Percentiles rank a stretch among this genome's conserved stretches.
Conservation (phyloP, 2,113 vertebrate species). For the Agapornis roseicollis region DNA sequence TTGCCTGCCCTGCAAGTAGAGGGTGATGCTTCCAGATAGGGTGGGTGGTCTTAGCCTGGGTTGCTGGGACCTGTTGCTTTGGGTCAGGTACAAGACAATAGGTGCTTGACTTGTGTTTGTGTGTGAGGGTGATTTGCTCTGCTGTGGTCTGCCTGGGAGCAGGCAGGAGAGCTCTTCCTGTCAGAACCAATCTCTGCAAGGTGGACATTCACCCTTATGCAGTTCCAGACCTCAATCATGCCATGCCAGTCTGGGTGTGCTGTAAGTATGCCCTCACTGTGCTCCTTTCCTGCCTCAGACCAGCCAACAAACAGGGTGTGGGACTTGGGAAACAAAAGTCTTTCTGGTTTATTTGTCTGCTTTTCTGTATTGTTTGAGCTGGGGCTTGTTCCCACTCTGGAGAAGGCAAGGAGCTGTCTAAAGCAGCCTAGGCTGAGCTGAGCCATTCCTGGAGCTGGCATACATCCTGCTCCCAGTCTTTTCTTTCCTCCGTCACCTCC, state of each 20-base stretch:
- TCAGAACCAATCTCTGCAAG: neutral
- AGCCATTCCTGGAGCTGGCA: neutral
- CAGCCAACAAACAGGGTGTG: neutral
- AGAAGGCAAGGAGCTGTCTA: neutral
- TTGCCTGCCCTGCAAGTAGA: neutral
- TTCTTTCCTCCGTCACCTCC: neutral
- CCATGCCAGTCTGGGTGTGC: neutral
- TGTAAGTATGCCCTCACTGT: neutral
- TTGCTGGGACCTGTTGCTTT: neutral
- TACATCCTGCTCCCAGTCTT: neutral
- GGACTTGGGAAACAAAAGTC: neutral
- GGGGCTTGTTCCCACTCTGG: neutral
- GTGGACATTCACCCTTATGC: neutral
- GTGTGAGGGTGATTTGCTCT: rapidly evolving
- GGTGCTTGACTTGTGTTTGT: neutral
- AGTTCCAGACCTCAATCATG: neutral
- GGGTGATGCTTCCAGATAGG: neutral
- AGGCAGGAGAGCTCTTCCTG: neutral
- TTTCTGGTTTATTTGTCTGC: neutral
- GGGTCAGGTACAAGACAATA: neutral
- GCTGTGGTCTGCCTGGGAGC: neutral
- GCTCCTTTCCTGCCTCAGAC: neutral
- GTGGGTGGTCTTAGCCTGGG: neutral
- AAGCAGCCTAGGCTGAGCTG: neutral
- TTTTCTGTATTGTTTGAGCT: neutral